Percentiles rank a stretch among this genome's conserved stretches.
Evolutionary conservation across 1,140 invertebrate genomes (phyloP).

Genomic region (Calliphora vicina): DNA sequence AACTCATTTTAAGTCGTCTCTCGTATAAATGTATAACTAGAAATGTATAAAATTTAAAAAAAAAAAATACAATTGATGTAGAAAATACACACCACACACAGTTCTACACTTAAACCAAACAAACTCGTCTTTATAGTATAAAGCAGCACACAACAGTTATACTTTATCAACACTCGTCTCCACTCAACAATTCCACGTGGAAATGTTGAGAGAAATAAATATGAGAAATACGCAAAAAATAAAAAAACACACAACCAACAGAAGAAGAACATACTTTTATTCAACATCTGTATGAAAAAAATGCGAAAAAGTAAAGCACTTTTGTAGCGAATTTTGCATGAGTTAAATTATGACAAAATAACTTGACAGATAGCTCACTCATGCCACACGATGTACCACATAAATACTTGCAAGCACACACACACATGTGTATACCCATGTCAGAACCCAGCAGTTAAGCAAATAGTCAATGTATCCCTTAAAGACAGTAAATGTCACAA

Average conservation of each 20-base stretch:
- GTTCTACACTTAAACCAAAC: not conserved
- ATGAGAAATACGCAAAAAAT: not conserved
- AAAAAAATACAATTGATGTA: too few relatives aligned
- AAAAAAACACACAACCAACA: not conserved
- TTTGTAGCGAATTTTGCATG: constrained; percentile 19
- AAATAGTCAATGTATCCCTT: too few relatives aligned
- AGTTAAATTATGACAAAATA: constrained; percentile 30
- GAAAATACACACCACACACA: too few relatives aligned
- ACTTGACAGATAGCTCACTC: constrained; percentile 25
- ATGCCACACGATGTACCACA: not conserved
- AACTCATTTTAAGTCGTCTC: too few relatives aligned
- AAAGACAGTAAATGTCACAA: too few relatives aligned
- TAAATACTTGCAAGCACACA: too few relatives aligned
- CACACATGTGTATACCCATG: not conserved
- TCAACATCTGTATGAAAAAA: not conserved
- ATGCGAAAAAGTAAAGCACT: not conserved
- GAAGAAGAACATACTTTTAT: not conserved
- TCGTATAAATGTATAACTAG: too few relatives aligned
- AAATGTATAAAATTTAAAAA: too few relatives aligned
- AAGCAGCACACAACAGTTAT: not conserved
- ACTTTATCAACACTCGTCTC: constrained; percentile 26
- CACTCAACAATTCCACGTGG: constrained; percentile 11
- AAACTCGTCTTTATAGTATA: too few relatives aligned
- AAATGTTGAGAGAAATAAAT: constrained; percentile 3
- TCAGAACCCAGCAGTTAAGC: too few relatives aligned